Conservation (phyloP, 2,888 invertebrate species). For the Malachius bipustulatus region DNA sequence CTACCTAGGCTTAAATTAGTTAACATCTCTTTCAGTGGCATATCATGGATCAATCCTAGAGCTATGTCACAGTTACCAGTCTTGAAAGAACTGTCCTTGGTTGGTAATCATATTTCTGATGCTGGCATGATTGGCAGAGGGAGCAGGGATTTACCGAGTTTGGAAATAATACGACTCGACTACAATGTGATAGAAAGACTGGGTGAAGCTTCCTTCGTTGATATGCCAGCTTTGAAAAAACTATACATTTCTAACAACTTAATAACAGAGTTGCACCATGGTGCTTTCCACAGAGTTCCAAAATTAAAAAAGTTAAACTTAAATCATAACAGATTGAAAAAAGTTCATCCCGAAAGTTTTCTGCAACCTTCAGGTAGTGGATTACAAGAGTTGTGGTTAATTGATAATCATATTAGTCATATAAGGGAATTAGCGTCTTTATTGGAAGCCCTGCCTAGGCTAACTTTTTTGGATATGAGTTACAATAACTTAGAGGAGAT, state of each 20-base stretch:
- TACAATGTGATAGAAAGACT: conserved; percentile 59
- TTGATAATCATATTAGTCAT: conserved; percentile 64
- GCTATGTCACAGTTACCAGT: conserved; percentile 61
- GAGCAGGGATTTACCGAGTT: conserved; percentile 59
- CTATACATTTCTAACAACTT: conserved; percentile 59
- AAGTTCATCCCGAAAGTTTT: conserved; percentile 74
- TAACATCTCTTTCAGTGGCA: conserved; percentile 65
- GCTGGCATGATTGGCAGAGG: conserved; percentile 73
- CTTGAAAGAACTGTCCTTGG: conserved; percentile 55
- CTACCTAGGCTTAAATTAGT: conserved; percentile 50
- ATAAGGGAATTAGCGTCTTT: conserved; percentile 63
- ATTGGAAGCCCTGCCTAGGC: conserved; percentile 62
- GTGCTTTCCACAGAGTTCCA: conserved; percentile 70
- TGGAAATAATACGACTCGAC: conserved; percentile 59
- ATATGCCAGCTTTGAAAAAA: conserved; percentile 56
- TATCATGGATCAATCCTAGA: conserved; percentile 67
- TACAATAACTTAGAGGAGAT: conserved; percentile 65
- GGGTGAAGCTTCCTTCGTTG: conserved; percentile 67
- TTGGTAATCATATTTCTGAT: conserved; percentile 62
- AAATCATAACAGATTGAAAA: conserved; percentile 61
- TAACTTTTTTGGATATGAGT: conserved; percentile 69
- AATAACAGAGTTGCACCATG: conserved; percentile 63
- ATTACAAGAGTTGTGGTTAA: conserved; percentile 65
- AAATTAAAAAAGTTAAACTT: conserved; percentile 59
- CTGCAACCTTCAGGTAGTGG: conserved; percentile 60